A percentile compares a stretch with the other conserved stretches of the same genome.
Conservation (phyloP, 2,113 vertebrate species). For the Antennarius striatus region DNA sequence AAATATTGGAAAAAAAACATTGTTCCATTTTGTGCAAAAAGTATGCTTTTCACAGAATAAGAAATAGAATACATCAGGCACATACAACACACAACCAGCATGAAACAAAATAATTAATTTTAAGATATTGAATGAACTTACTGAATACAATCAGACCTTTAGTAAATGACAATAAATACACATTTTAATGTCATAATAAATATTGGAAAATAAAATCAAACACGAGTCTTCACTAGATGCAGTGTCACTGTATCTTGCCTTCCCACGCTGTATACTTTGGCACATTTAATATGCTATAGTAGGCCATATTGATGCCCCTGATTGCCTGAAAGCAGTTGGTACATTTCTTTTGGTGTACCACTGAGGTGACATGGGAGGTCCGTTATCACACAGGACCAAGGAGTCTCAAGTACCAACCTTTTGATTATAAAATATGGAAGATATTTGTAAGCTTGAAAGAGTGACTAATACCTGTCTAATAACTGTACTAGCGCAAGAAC, state of each 20-base stretch:
- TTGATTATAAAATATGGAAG: conserved; percentile 31
- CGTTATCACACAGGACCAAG: too few relatives aligned
- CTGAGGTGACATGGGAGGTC: not conserved
- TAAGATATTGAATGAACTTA: conserved; percentile 85
- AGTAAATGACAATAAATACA: conserved; percentile 99
- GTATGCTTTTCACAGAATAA: conserved; percentile 71
- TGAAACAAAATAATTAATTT: conserved; percentile 62
- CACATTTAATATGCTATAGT: conserved; percentile 72
- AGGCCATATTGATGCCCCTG: conserved; percentile 40
- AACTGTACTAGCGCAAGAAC: conserved; percentile 52
- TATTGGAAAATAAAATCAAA: conserved; percentile 84
- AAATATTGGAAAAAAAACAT: conserved; percentile 35
- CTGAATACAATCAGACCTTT: conserved; percentile 87
- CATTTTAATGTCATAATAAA: conserved; percentile 93
- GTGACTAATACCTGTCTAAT: conserved; percentile 17
- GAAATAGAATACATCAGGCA: conserved; percentile 80
- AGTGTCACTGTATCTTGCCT: conserved; percentile 75
- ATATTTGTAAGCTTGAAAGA: conserved; percentile 44
- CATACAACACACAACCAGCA: conserved; percentile 89
- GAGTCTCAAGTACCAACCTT: conserved; percentile 14
- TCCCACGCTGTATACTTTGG: conserved; percentile 81
- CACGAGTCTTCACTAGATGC: conserved; percentile 83
- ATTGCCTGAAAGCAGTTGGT: conserved; percentile 61
- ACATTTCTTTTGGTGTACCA: conserved; percentile 19
- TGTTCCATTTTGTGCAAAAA: conserved; percentile 74